These are phyloP conservation scores for Labeo rohita DNA, from an alignment of 2,113 vertebrate species.

Conservation along the genomic window DNA sequence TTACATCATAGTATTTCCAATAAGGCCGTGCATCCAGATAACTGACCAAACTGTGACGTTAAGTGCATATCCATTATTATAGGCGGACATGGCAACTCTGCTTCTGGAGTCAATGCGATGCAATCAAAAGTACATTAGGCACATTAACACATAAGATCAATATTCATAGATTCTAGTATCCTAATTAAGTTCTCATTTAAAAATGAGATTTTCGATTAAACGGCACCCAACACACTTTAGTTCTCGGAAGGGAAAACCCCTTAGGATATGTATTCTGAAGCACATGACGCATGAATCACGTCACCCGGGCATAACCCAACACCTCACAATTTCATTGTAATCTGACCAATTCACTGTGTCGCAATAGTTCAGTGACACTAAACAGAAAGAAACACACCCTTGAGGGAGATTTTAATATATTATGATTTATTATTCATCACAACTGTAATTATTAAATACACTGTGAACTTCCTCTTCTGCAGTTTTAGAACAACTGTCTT, in stretches of 20 bases:
- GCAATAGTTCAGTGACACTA: background rate
- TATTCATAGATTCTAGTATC: no score
- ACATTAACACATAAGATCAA: no score
- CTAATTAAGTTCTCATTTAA: background rate
- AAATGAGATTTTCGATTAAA: no score
- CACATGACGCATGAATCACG: background rate
- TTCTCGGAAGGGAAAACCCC: no score
- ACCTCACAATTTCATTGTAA: background rate
- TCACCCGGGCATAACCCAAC: background rate
- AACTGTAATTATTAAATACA: slow-evolving; percentile 80
- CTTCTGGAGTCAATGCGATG: no score
- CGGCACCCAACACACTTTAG: background rate
- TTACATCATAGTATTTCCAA: no score
- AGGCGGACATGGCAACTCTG: no score
- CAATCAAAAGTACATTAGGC: no score
- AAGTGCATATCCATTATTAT: no score
- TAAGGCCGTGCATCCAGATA: no score
- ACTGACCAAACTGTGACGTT: no score
- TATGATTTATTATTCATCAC: slow-evolving; percentile 80
- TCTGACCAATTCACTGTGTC: background rate
- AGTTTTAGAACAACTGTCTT: slow-evolving; percentile 74
- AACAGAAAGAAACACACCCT: slow-evolving; percentile 23
- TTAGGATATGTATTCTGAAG: background rate
- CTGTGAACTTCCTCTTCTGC: slow-evolving; percentile 69
- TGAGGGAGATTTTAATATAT: slow-evolving; percentile 74